Conservation (phyloP, 2,113 vertebrate species). For the Sphyrna mokarran region DNA sequence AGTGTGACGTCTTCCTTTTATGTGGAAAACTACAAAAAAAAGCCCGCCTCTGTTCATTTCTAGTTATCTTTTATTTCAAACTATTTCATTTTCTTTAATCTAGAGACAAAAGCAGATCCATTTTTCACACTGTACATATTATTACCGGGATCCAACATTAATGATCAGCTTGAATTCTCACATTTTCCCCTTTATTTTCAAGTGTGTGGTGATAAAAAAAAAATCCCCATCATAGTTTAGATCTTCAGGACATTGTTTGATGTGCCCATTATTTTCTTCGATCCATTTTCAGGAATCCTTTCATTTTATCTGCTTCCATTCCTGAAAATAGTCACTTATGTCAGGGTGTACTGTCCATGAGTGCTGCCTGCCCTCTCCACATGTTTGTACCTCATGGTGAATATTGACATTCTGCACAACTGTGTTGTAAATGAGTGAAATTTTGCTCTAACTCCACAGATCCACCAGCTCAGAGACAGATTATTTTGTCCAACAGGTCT, state of each 20-base stretch:
- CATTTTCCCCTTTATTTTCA: neutral
- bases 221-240: neutral
- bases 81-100: conserved; percentile 32
- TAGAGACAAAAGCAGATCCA: conserved; percentile 5
- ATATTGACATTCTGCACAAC: neutral
- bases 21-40: conserved; percentile 19
- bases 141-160: conserved; percentile 12
- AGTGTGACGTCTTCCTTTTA: conserved; percentile 27
- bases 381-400: neutral
- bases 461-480: neutral
- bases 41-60: conserved; percentile 10
- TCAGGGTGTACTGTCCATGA: neutral
- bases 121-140: neutral
- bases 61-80: conserved; percentile 34
- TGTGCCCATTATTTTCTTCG: neutral
- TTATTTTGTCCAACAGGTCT: neutral
- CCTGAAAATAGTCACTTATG: neutral
- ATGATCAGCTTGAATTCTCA: neutral
- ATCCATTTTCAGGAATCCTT: neutral
- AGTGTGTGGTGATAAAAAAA: neutral
- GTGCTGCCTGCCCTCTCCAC: neutral
- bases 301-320: neutral
- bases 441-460: neutral
- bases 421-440: neutral
- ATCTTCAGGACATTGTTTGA: neutral